phyloP scores from a whole-genome alignment of 2,888 invertebrate species.

The Galerucella calmariensis region DNA sequence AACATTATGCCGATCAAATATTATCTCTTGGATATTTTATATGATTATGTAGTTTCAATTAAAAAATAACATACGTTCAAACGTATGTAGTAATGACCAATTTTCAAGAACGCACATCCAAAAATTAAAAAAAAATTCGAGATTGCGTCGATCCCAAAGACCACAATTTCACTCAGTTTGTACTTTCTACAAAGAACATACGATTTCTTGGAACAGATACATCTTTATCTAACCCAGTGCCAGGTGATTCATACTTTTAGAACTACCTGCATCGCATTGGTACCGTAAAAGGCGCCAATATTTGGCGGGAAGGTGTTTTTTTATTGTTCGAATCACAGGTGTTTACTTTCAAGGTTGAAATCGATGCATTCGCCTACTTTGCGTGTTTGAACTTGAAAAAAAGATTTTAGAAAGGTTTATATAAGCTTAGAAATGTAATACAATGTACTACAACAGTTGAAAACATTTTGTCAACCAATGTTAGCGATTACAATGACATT shows the following conservation, averaged over 20 bases:
- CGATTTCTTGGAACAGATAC: not conserved
- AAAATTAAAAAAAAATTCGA: no score
- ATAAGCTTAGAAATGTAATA: slow-evolving; percentile 6
- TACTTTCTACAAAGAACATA: not conserved
- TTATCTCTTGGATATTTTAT: no score
- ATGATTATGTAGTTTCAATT: no score
- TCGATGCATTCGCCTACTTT: slow-evolving; percentile 26
- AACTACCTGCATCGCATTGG: slow-evolving; percentile 28
- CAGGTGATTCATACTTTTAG: slow-evolving; percentile 30
- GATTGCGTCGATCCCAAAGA: no score
- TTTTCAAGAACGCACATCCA: no score
- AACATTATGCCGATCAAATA: no score
- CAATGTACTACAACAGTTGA: not conserved
- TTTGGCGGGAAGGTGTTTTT: slow-evolving; percentile 33
- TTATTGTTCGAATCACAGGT: slow-evolving; percentile 32
- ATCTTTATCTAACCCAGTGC: not conserved
- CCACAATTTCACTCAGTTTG: not conserved
- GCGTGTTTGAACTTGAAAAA: slow-evolving; percentile 21
- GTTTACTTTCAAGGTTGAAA: slow-evolving; percentile 25
- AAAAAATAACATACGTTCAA: no score
- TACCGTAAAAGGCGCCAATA: slow-evolving; percentile 41
- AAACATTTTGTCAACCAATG: not conserved
- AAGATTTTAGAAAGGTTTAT: slow-evolving; percentile 17
- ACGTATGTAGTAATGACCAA: no score
- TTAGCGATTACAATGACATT: not conserved